Base-by-base conservation (phyloP, 2,797 vertebrate genomes). In the Eurystomus glaucurus region DNA sequence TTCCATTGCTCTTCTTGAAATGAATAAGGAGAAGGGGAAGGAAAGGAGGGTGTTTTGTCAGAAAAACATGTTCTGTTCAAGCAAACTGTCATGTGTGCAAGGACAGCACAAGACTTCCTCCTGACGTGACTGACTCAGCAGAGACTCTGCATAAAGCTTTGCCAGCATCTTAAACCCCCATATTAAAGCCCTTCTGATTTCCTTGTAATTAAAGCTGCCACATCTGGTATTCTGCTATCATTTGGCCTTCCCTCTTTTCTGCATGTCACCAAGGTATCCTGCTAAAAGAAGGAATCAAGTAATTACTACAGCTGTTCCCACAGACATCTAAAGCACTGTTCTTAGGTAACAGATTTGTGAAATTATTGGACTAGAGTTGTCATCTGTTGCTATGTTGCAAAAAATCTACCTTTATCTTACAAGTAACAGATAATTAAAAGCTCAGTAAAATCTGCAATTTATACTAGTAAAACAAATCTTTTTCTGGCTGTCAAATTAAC, bases 151-250 rank as follows among this genome's bases (percentile, higher is more conserved):
- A 51, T 52, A 88, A 94, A 88, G 22, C 35, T 71, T 57, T 92
- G 79, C 33, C 35, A 83, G 54, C 61, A 68, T 35, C 55, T 90
- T 66, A 92, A 74, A 41, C 22, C 28, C 11, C 11, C 22, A 92
- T 85, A 83, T 5, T 57, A 68, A 93, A 45, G 14, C 37, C 16
- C 13, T 88, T 88, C 81, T 72, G 43, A 51, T 87, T 92, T 87
- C 39, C 41, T 55, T 75, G 17, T 78, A 94, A 93, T 90, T 87
- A 86, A 81, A 90, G 18, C 51, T 60, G 72, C 54, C 74, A 64
- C 39, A 66, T 61, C 58, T 50, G 25, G 46, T 50, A 83, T 45
- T 80, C 37, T 48, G n/a, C 39, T 83, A 5, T 29, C 69, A 90
- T 70, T 77, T 94, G 57, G 43, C 31, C 41, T 74, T 45, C 48